phyloP scores from a whole-genome alignment of 2,797 vertebrate species.

The Galagoides demidoff region DNA sequence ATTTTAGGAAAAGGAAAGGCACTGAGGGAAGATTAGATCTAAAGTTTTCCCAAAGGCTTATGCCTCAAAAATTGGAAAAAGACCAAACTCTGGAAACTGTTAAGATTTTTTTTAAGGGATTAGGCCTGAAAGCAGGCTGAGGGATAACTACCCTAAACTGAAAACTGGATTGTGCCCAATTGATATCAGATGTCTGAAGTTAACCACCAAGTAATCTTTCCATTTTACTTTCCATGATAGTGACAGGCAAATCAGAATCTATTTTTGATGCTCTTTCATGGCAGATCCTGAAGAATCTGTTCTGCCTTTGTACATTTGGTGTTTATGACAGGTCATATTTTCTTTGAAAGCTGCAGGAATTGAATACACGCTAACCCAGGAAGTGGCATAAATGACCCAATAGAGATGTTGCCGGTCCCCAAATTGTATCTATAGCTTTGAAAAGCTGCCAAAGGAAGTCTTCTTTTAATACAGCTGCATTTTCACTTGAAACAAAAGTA shows the following conservation, averaged over 20 bases:
- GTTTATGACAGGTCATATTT: constrained; percentile 71
- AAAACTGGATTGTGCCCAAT: constrained; percentile 77
- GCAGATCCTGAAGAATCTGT: constrained; percentile 66
- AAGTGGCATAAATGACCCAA: constrained; percentile 60
- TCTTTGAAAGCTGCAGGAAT: constrained; percentile 68
- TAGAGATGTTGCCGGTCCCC: constrained; percentile 61
- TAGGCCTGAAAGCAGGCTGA: constrained; percentile 76
- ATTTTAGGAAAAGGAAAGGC: constrained; percentile 71
- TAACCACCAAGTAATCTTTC: constrained; percentile 79
- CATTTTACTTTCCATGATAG: constrained; percentile 75
- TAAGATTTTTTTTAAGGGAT: constrained; percentile 75
- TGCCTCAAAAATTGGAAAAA: constrained; percentile 77
- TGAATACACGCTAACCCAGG: constrained; percentile 51
- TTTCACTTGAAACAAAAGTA: constrained; percentile 57
- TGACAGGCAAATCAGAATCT: constrained; percentile 80
- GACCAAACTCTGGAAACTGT: constrained; percentile 80
- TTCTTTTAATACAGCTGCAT: background rate
- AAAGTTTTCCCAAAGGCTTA: constrained; percentile 80
- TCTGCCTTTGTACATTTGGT: constrained; percentile 70
- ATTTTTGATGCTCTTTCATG: constrained; percentile 75
- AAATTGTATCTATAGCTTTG: constrained; percentile 49
- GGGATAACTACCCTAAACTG: constrained; percentile 68
- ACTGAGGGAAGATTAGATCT: constrained; percentile 72
- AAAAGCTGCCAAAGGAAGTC: constrained; percentile 26
- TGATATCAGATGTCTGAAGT: constrained; percentile 81